Percentiles rank a stretch among this genome's conserved stretches.
These are phyloP conservation scores for Boloria selene DNA, from an alignment of 2,888 invertebrate species.

Conservation along the genomic window DNA sequence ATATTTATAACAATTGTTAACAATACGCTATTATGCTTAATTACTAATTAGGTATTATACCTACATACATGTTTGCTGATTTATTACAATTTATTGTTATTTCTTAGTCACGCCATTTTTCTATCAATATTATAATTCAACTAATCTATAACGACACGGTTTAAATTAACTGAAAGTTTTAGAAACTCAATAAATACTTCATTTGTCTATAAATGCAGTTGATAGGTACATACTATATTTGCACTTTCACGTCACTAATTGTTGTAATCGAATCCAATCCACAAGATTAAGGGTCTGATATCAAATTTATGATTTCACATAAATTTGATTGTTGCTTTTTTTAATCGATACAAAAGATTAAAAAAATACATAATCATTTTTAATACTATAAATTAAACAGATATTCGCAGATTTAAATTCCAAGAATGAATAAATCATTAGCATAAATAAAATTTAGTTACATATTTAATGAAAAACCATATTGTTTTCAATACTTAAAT, in stretches of 20 bases:
- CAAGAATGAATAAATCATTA: too few species aligned
- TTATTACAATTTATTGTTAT: background rate
- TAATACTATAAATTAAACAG: too few species aligned
- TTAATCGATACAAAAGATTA: too few species aligned
- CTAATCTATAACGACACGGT: background rate
- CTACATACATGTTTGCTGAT: background rate
- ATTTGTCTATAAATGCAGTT: slow-evolving; percentile 8
- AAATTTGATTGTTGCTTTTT: too few species aligned
- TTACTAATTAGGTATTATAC: background rate
- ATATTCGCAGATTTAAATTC: too few species aligned
- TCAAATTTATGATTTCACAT: too few species aligned
- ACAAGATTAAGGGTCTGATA: too few species aligned
- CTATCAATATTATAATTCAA: background rate
- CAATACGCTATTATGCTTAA: background rate
- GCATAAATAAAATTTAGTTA: too few species aligned
- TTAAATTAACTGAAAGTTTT: slow-evolving; percentile 3
- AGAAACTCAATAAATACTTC: slow-evolving; percentile 3
- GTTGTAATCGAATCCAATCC: background rate
- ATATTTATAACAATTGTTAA: slow-evolving; percentile 11
- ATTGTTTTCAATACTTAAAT: slow-evolving; percentile 1
- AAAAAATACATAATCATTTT: too few species aligned
- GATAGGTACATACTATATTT: slow-evolving; percentile 15
- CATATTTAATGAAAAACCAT: background rate
- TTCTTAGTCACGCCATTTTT: background rate
- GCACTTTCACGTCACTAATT: slow-evolving; percentile 27